Conservation (phyloP, 30 jellyfish, hydroid and myxozoan genomes). For the Hydractinia echinata region DNA sequence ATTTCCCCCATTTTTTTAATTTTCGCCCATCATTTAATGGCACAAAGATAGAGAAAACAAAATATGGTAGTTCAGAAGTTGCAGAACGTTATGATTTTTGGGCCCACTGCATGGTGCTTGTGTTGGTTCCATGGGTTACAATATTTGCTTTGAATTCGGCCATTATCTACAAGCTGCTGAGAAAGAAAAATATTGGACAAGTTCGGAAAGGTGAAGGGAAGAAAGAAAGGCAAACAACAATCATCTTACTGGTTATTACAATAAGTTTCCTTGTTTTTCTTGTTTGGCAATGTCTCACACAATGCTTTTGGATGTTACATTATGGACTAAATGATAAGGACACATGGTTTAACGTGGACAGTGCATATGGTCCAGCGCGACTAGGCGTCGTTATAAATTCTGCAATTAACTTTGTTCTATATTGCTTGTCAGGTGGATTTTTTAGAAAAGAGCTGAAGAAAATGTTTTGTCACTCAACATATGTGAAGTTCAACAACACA, state of each 20-base stretch:
- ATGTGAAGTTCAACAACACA: not conserved
- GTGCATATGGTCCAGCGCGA: slow-evolving; percentile 58
- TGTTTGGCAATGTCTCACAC: slow-evolving; percentile 89
- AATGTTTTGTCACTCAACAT: slow-evolving; percentile 2
- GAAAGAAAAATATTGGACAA: not conserved
- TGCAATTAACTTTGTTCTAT: slow-evolving; percentile 57
- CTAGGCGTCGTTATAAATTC: slow-evolving; percentile 81
- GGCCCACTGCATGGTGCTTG: slow-evolving; percentile 85
- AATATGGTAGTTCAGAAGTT: slow-evolving; percentile 44
- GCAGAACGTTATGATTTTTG: slow-evolving; percentile 65
- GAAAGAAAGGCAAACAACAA: slow-evolving; percentile 67
- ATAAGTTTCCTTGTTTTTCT: slow-evolving; percentile 58
- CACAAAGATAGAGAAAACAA: slow-evolving; percentile 13
- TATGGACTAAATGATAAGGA: not conserved
- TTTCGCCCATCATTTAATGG: slow-evolving; percentile 34
- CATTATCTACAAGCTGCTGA: slow-evolving; percentile 14
- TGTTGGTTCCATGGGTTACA: slow-evolving; percentile 72
- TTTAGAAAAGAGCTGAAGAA: slow-evolving; percentile 51
- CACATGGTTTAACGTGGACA: slow-evolving; percentile 41
- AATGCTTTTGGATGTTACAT: slow-evolving; percentile 70
- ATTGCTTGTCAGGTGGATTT: slow-evolving; percentile 71
- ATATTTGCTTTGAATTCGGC: slow-evolving; percentile 59
- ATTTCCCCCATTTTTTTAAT: slow-evolving; percentile 73
- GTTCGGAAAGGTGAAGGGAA: not conserved
- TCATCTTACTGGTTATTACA: slow-evolving; percentile 57